A percentile compares a stretch with the other conserved stretches of the same genome.
Evolutionary conservation across 2,113 vertebrate species (phyloP).

Genomic region (Lagopus leucura): DNA sequence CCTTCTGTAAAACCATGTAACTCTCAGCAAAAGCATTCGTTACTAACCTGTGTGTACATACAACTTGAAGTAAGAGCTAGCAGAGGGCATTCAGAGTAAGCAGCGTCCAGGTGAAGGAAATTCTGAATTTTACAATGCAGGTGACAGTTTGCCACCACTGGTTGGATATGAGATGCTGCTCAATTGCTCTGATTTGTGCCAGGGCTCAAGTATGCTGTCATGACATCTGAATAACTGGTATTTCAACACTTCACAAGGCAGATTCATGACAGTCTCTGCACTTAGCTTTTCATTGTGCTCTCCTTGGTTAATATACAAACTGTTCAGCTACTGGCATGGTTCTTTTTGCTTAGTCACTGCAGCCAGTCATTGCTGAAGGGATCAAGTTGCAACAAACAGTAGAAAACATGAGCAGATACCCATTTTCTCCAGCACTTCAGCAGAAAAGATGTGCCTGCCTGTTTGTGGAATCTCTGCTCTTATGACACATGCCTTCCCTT

Average conservation of each 20-base stretch:
- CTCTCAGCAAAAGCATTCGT: background rate
- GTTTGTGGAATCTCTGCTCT: background rate
- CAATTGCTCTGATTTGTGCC: background rate
- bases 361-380: background rate
- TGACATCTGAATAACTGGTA: accelerated
- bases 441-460: background rate
- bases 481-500: background rate
- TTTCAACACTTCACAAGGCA: background rate
- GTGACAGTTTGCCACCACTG: background rate
- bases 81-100: background rate
- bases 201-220: accelerated
- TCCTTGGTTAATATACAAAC: background rate
- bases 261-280: background rate
- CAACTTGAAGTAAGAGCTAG: background rate
- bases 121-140: background rate
- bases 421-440: background rate
- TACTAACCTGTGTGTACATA: background rate
- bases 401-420: background rate
- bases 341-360: background rate
- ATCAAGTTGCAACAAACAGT: background rate
- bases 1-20: background rate
- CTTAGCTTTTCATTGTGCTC: background rate
- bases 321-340: background rate
- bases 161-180: background rate
- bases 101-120: background rate